A percentile compares a stretch with the other conserved stretches of the same genome.
Conservation (phyloP, 2,113 vertebrate species). For the Oncorhynchus clarkii region DNA sequence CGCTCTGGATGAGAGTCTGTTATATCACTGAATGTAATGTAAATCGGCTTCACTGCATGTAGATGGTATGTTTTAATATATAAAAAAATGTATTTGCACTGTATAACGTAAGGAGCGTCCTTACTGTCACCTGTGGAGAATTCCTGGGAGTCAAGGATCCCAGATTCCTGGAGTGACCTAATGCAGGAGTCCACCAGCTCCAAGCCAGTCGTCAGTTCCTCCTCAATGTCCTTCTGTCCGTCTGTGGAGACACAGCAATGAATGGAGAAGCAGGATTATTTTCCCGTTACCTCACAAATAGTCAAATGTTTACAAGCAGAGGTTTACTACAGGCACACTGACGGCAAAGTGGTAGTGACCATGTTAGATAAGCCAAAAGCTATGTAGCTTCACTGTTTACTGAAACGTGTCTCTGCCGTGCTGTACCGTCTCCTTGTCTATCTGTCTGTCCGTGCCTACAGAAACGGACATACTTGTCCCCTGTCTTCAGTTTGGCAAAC, state of each 20-base stretch:
- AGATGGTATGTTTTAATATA: too few species aligned
- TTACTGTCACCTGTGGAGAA: slow-evolving; percentile 89
- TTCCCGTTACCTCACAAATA: neutral
- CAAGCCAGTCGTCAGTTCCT: slow-evolving; percentile 95
- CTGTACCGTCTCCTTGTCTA: neutral
- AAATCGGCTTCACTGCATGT: too few species aligned
- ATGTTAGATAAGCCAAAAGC: too few species aligned
- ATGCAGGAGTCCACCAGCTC: slow-evolving; percentile 98
- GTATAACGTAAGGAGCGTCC: slow-evolving; percentile 37
- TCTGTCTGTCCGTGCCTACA: too few species aligned
- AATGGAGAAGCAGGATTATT: neutral
- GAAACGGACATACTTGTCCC: too few species aligned
- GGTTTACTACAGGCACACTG: too few species aligned
- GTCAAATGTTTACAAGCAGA: neutral
- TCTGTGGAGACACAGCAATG: slow-evolving; percentile 66
- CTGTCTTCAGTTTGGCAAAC: neutral
- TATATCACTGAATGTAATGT: too few species aligned
- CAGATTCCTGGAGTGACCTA: slow-evolving; percentile 94
- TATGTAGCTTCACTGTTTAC: too few species aligned
- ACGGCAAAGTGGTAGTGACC: too few species aligned
- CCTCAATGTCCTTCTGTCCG: slow-evolving; percentile 97
- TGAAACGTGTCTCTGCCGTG: neutral
- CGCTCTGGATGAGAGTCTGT: too few species aligned
- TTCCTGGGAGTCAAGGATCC: slow-evolving; percentile 95
- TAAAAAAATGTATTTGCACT: too few species aligned